Conservation (phyloP, 1,140 invertebrate genomes). For the Lethrus apterus region DNA sequence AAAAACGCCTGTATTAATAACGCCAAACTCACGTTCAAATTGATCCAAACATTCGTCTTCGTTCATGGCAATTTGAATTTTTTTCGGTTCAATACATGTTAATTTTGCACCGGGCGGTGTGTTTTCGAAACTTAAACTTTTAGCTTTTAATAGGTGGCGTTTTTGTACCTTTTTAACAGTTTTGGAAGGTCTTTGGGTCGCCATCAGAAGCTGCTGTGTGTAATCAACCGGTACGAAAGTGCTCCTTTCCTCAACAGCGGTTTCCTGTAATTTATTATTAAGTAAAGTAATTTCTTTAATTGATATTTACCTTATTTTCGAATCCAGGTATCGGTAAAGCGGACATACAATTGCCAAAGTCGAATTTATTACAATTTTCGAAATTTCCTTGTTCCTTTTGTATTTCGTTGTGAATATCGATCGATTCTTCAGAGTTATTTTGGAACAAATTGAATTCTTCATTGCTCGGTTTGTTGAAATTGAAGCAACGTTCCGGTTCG, state of each 20-base stretch:
- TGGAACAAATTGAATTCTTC: constrained; percentile 5
- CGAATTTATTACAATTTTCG: constrained; percentile 1
- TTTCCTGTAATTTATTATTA: background rate
- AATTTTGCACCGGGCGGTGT: background rate
- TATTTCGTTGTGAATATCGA: constrained; percentile 6
- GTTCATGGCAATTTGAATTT: background rate
- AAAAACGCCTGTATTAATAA: too few species aligned
- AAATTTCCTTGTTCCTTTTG: background rate
- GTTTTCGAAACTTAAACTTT: background rate
- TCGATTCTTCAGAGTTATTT: background rate
- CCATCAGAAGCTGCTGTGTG: background rate
- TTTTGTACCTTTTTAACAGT: background rate
- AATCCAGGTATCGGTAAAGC: too few species aligned
- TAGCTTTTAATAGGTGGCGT: constrained; percentile 3
- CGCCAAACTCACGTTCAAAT: too few species aligned
- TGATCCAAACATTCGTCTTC: constrained; percentile 6
- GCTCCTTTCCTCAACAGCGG: background rate
- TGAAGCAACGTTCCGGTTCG: background rate
- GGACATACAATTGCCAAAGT: constrained; percentile 6
- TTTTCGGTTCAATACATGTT: constrained; percentile 4
- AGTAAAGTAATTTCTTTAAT: background rate
- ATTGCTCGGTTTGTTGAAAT: background rate
- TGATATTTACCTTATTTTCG: constrained; percentile 5
- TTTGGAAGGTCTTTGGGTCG: constrained; percentile 1
- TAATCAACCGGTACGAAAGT: constrained; percentile 2